Percentiles rank a stretch among this genome's conserved stretches.
Evolutionary conservation across 2,888 invertebrate species (phyloP).

Genomic region (Lathronympha strigana): DNA sequence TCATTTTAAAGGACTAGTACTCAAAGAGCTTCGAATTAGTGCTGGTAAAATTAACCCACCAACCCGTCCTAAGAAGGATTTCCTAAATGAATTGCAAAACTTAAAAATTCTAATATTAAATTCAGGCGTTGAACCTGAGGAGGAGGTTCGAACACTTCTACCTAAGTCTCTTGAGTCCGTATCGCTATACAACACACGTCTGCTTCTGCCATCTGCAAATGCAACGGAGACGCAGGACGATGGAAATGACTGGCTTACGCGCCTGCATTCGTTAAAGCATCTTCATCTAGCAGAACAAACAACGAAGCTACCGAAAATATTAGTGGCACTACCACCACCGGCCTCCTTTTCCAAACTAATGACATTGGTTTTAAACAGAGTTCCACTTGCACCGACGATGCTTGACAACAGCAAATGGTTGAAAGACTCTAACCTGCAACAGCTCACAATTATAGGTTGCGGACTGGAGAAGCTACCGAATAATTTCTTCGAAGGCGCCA

Average conservation of each 20-base stretch:
- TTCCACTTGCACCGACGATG: not conserved
- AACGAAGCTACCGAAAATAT: not conserved
- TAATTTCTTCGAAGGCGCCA: not conserved
- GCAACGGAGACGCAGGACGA: not conserved
- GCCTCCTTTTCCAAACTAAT: not conserved
- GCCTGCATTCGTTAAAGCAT: conserved; percentile 5
- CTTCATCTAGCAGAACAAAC: not conserved
- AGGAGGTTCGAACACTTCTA: not conserved
- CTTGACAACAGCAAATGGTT: not conserved
- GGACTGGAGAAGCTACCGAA: not conserved
- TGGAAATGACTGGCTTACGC: not conserved
- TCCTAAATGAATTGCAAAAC: conserved; percentile 1
- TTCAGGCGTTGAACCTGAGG: not conserved
- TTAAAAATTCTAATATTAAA: conserved; percentile 4
- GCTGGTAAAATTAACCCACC: not conserved
- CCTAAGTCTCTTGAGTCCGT: conserved; percentile 10
- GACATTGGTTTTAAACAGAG: not conserved
- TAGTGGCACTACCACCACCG: not conserved
- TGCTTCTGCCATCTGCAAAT: conserved; percentile 1
- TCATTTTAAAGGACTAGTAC: conserved; percentile 3
- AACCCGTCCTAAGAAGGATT: conserved; percentile 11
- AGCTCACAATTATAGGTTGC: not conserved
- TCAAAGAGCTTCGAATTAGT: conserved; percentile 4
- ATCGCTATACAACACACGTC: not conserved
- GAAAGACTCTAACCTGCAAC: not conserved